phyloP scores from a whole-genome alignment of 1,140 invertebrate species.

The Marisa cornuarietis region DNA sequence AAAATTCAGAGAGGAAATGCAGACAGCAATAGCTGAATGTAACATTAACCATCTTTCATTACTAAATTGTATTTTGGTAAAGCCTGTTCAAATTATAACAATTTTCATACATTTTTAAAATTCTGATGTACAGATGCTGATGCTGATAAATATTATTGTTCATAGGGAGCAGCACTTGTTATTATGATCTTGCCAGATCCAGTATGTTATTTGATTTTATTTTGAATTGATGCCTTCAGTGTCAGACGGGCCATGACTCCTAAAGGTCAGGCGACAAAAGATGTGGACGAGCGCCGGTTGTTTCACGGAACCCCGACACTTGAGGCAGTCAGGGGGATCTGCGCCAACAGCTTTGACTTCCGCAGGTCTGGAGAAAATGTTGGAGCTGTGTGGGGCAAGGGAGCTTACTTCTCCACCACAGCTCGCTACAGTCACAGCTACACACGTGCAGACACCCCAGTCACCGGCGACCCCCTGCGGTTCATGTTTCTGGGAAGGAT shows the following conservation, averaged over 20 bases:
- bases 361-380: constrained; percentile 43
- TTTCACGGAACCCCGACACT: constrained; percentile 47
- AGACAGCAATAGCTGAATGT: no score
- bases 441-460: constrained; percentile 18
- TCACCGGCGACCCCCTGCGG: neutral
- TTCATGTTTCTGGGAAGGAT: constrained; percentile 53
- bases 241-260: neutral
- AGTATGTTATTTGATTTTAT: no score
- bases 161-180: no score
- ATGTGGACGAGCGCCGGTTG: constrained; percentile 36
- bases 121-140: no score
- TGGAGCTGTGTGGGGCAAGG: constrained; percentile 53
- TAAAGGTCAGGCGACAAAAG: neutral
- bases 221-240: neutral
- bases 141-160: no score
- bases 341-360: constrained; percentile 50
- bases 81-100: no score
- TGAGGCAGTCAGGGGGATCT: constrained; percentile 40
- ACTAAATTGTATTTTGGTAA: no score
- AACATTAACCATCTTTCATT: no score
- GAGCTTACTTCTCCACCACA: constrained; percentile 54
- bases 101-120: no score
- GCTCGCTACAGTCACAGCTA: constrained; percentile 48
- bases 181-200: no score
- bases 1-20: no score